phyloP scores from a whole-genome alignment of 2,888 invertebrate genomes.

The Pristionchus japonicus region DNA sequence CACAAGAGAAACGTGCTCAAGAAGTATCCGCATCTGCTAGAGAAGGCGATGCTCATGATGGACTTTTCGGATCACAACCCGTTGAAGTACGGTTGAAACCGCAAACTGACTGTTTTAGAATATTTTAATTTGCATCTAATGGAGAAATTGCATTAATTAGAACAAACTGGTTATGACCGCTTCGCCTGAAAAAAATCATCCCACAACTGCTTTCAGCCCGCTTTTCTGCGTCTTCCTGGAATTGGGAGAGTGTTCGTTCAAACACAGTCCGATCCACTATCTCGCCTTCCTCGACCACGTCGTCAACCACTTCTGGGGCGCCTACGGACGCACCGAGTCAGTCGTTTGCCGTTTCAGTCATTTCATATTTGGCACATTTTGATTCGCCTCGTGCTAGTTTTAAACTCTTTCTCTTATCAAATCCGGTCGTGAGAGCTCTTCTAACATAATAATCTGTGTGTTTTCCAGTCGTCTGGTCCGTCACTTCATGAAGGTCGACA shows the following conservation, averaged over 20 bases:
- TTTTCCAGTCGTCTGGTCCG: slow-evolving; percentile 7
- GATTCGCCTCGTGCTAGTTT: too few species aligned
- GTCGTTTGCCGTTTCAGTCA: neutral
- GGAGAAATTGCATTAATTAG: neutral
- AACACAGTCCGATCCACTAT: neutral
- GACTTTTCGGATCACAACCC: neutral
- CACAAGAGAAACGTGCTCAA: neutral
- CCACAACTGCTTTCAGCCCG: neutral
- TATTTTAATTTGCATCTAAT: neutral
- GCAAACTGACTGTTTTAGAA: too few species aligned
- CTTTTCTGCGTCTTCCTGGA: neutral
- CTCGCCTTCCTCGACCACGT: neutral
- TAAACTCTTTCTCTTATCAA: too few species aligned
- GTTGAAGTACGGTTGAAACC: neutral
- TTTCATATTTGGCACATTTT: too few species aligned
- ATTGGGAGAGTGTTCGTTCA: neutral
- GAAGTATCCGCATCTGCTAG: neutral
- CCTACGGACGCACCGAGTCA: neutral
- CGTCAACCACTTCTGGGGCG: neutral
- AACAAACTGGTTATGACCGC: neutral
- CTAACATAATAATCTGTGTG: too few species aligned
- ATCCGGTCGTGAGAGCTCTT: too few species aligned
- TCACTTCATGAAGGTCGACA: neutral
- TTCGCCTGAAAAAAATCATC: too few species aligned
- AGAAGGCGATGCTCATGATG: neutral